phyloP scores from a whole-genome alignment of 2,888 invertebrate species.

The Diabrotica balteata region DNA sequence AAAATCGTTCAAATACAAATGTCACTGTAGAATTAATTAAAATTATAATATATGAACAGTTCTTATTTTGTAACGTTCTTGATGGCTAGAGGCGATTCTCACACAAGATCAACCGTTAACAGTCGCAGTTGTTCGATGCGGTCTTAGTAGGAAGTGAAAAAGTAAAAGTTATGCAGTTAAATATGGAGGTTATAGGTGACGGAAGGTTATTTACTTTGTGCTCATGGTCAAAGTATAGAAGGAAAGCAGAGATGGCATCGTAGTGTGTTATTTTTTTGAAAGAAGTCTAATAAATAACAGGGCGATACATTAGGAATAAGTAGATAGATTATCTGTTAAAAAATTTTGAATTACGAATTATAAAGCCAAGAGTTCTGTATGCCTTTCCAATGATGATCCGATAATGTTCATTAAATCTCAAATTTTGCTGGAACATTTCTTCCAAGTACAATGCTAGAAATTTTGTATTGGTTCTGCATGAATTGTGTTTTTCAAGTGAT shows the following conservation, averaged over 20 bases:
- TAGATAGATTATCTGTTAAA: no score
- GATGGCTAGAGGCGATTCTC: conserved; percentile 1
- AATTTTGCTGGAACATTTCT: no score
- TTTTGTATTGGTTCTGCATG: no score
- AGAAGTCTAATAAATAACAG: neutral
- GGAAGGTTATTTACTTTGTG: neutral
- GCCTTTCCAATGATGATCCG: no score
- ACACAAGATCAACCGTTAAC: neutral
- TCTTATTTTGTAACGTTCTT: neutral
- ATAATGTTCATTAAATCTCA: no score
- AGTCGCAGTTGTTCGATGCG: neutral
- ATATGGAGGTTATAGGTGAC: conserved; percentile 8
- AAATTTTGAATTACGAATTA: no score
- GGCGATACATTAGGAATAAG: neutral
- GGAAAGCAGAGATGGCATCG: neutral
- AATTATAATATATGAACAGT: no score
- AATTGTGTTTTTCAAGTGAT: no score
- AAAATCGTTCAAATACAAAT: no score
- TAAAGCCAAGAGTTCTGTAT: no score
- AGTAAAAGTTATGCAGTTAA: conserved; percentile 1
- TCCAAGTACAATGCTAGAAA: no score
- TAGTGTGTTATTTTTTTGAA: neutral
- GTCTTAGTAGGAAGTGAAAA: conserved; percentile 3
- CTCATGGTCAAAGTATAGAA: neutral
- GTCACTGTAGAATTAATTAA: no score